Base-by-base conservation (phyloP, 2,888 invertebrate genomes). In the Poecilobothrus nobilitatus region DNA sequence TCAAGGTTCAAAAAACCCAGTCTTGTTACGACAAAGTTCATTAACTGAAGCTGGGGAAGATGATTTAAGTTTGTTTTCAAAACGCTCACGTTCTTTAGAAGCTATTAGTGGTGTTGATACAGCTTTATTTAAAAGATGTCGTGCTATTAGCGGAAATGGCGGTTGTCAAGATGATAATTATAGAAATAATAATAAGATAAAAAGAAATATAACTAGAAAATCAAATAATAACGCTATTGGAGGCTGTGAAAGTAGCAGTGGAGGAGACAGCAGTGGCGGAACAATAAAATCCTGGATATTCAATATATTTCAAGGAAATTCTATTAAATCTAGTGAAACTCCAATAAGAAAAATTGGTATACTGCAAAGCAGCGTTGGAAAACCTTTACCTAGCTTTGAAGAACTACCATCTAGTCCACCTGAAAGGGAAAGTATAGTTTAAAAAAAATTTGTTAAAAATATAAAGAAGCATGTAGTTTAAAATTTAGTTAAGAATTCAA, bases 41-140 rank as follows among this genome's bases (percentile, higher is more conserved):
- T 74, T 82, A 3, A 80, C 81, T 20, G 75, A 76, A 66, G 78
- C 81, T 27, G 70, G 69, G 10, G 76, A 80, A 69, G 81, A 80
- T 70, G 79, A 81, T 66, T 77, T 78, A 66, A 82, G 85, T 77
- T 83, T 84, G 74, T 84, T 80, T 68, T 78, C 86, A 73, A 91
- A 91, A 81, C 86, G 90, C 76, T 93, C 92, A 89, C 88, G 88
- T 75, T 92, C 92, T 66, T 83, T 92, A 67, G 92, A 93, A 81
- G 87, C 88, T 73, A 85, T 92, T 69, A 68, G 70, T 66, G 80
- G 80, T 61, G n/a, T 6, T 6, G 53, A 53, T 53, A 15, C n/a
- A 53, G 18, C 18, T n/a, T 12, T 53, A 53, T 53, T 53, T 12
- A 53, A 15, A 53, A 83, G 81, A 70, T 73, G 68, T 22, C 74